A percentile compares a stretch with the other conserved stretches of the same genome.
Evolutionary conservation across 2,113 vertebrate genomes (phyloP).

Genomic region (Halichoerus grypus): DNA sequence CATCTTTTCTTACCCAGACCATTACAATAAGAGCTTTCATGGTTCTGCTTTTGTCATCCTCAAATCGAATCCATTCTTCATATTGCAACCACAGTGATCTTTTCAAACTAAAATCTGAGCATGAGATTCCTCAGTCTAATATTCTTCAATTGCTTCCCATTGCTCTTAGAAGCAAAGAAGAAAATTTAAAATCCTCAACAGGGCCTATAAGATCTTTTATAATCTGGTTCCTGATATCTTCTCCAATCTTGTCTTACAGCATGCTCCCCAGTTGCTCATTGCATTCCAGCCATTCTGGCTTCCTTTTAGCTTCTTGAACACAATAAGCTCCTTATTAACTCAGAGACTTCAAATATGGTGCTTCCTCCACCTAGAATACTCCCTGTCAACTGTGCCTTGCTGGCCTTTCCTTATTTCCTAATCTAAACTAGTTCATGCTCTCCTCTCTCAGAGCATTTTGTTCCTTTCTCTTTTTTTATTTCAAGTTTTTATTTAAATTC

Average conservation of each 20-base stretch:
- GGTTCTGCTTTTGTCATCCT: neutral
- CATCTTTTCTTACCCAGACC: neutral
- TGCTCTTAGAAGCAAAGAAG: constrained; percentile 3
- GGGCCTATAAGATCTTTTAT: neutral
- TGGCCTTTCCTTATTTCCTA: neutral
- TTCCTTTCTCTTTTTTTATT: neutral
- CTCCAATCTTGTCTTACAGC: neutral
- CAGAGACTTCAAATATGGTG: neutral
- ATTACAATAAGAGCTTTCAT: neutral
- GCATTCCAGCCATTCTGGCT: neutral
- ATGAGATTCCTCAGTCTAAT: neutral
- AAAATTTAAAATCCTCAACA: neutral
- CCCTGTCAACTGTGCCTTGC: neutral
- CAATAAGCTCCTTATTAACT: neutral
- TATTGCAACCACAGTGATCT: neutral
- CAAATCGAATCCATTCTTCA: neutral
- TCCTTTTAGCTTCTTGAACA: neutral
- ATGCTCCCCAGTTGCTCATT: neutral
- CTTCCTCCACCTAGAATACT: neutral
- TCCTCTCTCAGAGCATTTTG: neutral
- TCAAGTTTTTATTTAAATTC: no score
- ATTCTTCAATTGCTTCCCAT: neutral
- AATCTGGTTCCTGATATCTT: neutral
- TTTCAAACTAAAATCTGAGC: neutral
- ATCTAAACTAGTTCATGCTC: neutral